Percentiles rank a stretch among this genome's conserved stretches.
These are phyloP conservation scores for Acanthurus leucopareius DNA, from an alignment of 2,797 vertebrate species.

Conservation along the genomic window DNA sequence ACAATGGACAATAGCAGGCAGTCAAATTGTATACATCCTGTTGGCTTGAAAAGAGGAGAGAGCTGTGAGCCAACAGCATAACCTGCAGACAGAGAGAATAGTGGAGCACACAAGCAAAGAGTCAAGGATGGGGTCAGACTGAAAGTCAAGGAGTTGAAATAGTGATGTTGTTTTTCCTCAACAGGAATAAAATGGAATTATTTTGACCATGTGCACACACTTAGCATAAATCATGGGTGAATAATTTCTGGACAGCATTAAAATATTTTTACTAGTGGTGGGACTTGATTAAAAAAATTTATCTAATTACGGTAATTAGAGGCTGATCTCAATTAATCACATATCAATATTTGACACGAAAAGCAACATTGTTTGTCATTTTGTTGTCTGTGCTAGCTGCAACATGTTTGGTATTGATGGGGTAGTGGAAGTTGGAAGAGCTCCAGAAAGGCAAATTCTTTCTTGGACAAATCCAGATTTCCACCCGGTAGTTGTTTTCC, in stretches of 20 bases:
- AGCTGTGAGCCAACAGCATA: conserved; percentile 9
- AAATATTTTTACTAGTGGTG: no score
- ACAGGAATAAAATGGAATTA: background rate
- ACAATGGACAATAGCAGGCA: conserved; percentile 72
- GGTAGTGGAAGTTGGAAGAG: no score
- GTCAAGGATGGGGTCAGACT: background rate
- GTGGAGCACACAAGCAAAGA: background rate
- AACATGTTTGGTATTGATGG: no score
- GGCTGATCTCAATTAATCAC: no score
- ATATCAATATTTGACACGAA: no score
- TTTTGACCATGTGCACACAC: background rate
- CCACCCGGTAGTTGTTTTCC: no score
- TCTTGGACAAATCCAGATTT: no score
- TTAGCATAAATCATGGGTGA: background rate
- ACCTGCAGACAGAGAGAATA: conserved; percentile 25
- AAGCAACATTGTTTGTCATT: no score
- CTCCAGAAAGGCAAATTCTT: no score
- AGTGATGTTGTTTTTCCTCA: background rate
- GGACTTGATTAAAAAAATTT: no score
- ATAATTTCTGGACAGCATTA: background rate
- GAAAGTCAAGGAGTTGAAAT: background rate
- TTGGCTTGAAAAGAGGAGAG: conserved; percentile 31
- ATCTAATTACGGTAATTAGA: no score
- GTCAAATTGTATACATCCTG: conserved; percentile 69
- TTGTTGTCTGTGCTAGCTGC: no score